Percentiles rank a stretch among this genome's conserved stretches.
phyloP scores from a whole-genome alignment of 2,888 invertebrate genomes.

The Pharmacophagus antenor region DNA sequence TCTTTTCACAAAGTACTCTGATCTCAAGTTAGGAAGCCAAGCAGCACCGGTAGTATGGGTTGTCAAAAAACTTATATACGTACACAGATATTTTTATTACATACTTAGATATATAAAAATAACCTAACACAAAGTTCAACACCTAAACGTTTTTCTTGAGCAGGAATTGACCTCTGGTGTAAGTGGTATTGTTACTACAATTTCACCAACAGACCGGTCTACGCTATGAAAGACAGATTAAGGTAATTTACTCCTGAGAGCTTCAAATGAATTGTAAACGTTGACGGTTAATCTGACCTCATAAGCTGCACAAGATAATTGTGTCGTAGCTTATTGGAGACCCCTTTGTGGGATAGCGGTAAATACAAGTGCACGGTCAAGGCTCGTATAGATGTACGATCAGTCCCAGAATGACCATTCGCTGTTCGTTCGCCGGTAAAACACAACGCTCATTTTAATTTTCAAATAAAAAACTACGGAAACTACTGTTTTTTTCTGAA shows the following conservation, averaged over 20 bases:
- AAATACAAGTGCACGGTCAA: constrained; percentile 66
- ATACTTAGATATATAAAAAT: too few species aligned
- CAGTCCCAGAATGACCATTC: constrained; percentile 49
- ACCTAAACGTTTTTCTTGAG: too few species aligned
- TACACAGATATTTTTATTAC: too few species aligned
- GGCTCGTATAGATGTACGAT: constrained; percentile 45
- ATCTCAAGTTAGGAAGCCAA: too few species aligned
- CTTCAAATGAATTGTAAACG: constrained; percentile 17
- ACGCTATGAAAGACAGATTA: neutral
- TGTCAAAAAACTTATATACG: too few species aligned
- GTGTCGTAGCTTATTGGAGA: constrained; percentile 33
- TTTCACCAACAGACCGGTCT: too few species aligned
- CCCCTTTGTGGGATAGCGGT: constrained; percentile 65
- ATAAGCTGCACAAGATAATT: constrained; percentile 30
- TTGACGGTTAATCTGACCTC: constrained; percentile 27
- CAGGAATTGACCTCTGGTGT: too few species aligned
- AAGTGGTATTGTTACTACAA: too few species aligned
- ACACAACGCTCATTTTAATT: constrained; percentile 16
- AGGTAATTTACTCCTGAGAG: neutral
- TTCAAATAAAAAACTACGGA: neutral
- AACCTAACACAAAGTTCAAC: too few species aligned
- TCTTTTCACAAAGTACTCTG: too few species aligned
- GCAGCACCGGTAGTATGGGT: too few species aligned
- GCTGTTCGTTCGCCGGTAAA: constrained; percentile 40
- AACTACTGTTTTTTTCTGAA: neutral